These are phyloP conservation scores for Anastrepha obliqua DNA, from an alignment of 1,140 invertebrate genomes.

Conservation along the genomic window DNA sequence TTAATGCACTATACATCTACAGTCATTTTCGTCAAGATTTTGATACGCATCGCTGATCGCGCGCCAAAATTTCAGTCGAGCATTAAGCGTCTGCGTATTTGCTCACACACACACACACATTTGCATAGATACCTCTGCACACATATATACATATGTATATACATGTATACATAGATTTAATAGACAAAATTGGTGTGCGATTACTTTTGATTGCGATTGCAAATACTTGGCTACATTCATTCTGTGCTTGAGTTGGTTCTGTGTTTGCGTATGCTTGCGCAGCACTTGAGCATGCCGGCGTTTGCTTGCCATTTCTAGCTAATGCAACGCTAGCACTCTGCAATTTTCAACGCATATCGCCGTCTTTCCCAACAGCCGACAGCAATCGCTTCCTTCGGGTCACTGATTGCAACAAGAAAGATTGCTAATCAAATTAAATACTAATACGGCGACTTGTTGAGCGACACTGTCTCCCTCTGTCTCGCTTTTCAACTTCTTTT, in stretches of 20 bases:
- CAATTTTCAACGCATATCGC: neutral
- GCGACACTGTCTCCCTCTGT: neutral
- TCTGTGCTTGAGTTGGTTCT: neutral
- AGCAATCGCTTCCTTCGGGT: neutral
- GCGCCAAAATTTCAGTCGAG: constrained; percentile 48
- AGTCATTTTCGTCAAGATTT: neutral
- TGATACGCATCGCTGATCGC: constrained; percentile 35
- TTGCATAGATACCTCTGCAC: neutral
- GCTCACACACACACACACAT: neutral
- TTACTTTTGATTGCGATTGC: constrained; percentile 21
- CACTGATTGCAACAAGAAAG: neutral
- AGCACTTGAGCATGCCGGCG: neutral
- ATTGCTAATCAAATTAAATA: neutral
- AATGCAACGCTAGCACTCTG: neutral
- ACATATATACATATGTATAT: neutral
- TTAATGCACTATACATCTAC: neutral
- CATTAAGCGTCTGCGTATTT: constrained; percentile 7
- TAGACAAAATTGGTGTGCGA: neutral
- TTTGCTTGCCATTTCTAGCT: neutral
- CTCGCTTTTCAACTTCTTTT: neutral
- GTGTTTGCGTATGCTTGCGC: neutral
- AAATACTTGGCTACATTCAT: neutral
- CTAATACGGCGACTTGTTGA: neutral
- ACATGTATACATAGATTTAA: neutral
- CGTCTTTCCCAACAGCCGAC: neutral